Evolutionary conservation across 1,140 invertebrate genomes (phyloP).

Genomic region (Magallana gigas): DNA sequence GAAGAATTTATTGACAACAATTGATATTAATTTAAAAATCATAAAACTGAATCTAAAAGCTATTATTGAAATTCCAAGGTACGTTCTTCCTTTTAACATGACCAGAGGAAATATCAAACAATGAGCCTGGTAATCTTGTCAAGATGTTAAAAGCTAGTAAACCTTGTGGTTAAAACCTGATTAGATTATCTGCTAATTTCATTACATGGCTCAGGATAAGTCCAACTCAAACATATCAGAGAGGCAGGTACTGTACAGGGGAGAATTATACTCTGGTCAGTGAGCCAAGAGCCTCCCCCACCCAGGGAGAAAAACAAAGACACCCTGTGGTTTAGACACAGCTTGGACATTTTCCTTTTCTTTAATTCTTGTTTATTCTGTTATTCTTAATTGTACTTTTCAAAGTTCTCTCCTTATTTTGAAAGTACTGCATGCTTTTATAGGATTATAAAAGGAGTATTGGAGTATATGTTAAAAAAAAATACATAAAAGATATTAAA

Average conservation of each 20-base stretch:
- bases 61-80: neutral
- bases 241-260: neutral
- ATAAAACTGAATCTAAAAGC: slow-evolving; percentile 32
- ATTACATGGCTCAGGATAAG: slow-evolving; percentile 3
- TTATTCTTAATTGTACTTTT: neutral
- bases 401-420: neutral
- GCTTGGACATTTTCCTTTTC: neutral
- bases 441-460: neutral
- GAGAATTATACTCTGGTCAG: neutral
- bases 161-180: neutral
- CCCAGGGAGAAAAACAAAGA: neutral
- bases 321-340: neutral
- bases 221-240: slow-evolving; percentile 18
- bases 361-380: neutral
- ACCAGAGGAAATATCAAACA: slow-evolving; percentile 10
- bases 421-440: neutral
- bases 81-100: neutral
- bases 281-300: neutral
- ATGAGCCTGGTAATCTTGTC: neutral
- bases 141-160: slow-evolving; percentile 25
- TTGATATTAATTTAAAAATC: slow-evolving; percentile 37
- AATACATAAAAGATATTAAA: no score
- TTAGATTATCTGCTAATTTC: slow-evolving; percentile 28
- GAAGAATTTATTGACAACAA: slow-evolving; percentile 36
- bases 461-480: no score